Evolutionary conservation across 2,888 invertebrate genomes (phyloP).

Genomic region (Melanostoma scalare): DNA sequence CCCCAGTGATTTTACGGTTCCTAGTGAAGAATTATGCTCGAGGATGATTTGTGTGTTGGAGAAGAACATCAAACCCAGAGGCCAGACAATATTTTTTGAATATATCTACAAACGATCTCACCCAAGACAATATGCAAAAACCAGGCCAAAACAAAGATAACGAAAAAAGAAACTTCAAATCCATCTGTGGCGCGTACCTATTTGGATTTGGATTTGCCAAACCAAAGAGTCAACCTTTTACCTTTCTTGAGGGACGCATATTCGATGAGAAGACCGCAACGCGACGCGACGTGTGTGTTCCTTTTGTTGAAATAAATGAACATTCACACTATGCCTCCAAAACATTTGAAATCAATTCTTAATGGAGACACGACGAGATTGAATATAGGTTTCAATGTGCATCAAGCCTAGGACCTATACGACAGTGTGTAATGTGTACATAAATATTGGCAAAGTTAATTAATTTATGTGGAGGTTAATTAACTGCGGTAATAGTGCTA

Average conservation of each 20-base stretch:
- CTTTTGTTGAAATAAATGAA: conserved; percentile 67
- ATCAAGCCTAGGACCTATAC: not conserved
- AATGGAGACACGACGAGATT: conserved; percentile 30
- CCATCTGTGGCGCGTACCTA: conserved; percentile 48
- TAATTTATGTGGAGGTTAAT: conserved; percentile 71
- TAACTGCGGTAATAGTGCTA: conserved; percentile 57
- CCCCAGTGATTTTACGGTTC: conserved; percentile 64
- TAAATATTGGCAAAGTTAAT: conserved; percentile 65
- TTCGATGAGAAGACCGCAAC: conserved; percentile 8
- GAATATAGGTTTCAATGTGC: not conserved
- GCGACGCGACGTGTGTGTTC: conserved; percentile 66
- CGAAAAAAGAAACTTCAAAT: conserved; percentile 33
- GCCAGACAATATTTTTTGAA: conserved; percentile 55
- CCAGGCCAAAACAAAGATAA: not conserved
- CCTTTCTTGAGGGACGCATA: conserved; percentile 40
- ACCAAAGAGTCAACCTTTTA: conserved; percentile 61
- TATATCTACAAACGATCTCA: conserved; percentile 39
- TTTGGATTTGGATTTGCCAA: conserved; percentile 37
- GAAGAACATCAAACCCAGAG: conserved; percentile 50
- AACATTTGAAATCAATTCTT: conserved; percentile 69
- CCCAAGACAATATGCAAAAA: conserved; percentile 71
- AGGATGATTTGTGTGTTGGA: conserved; percentile 67
- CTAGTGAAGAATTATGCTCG: conserved; percentile 69
- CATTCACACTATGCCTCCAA: conserved; percentile 72
- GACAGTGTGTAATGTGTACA: conserved; percentile 3